These are phyloP conservation scores for Synergus japonicus DNA, from an alignment of 2,888 invertebrate species.

Conservation along the genomic window DNA sequence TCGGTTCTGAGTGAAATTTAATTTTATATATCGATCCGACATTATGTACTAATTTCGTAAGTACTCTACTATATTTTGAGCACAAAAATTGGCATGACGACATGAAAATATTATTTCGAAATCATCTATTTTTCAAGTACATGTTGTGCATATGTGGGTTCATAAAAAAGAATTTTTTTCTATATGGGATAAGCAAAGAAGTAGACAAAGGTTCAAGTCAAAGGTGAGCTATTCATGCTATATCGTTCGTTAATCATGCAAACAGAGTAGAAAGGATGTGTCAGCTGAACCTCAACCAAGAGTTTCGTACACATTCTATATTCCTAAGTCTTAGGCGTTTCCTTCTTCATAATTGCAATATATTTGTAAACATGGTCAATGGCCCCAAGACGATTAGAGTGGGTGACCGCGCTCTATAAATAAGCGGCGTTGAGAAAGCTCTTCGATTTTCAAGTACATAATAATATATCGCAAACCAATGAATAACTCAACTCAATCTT, in stretches of 20 bases:
- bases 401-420: slow-evolving; percentile 48
- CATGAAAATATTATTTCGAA: background rate
- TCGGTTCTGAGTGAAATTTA: too few species aligned
- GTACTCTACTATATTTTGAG: too few species aligned
- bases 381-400: slow-evolving; percentile 54
- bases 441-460: slow-evolving; percentile 39
- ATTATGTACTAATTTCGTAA: too few species aligned
- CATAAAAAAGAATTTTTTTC: background rate
- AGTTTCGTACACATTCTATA: background rate
- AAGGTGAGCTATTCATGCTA: slow-evolving; percentile 42
- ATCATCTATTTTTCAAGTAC: too few species aligned
- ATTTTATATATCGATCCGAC: too few species aligned
- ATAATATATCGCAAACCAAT: background rate
- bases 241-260: slow-evolving; percentile 49
- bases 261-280: slow-evolving; percentile 38
- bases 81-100: too few species aligned
- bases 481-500: too few species aligned
- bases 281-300: background rate
- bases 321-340: background rate
- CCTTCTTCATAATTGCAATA: slow-evolving; percentile 43
- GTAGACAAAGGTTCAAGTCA: background rate
- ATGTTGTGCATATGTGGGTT: too few species aligned
- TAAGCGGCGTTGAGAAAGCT: slow-evolving; percentile 28
- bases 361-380: slow-evolving; percentile 60
- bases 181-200: background rate